phyloP scores from a whole-genome alignment of 2,797 vertebrate genomes.

The Arrhamphus sclerolepis region DNA sequence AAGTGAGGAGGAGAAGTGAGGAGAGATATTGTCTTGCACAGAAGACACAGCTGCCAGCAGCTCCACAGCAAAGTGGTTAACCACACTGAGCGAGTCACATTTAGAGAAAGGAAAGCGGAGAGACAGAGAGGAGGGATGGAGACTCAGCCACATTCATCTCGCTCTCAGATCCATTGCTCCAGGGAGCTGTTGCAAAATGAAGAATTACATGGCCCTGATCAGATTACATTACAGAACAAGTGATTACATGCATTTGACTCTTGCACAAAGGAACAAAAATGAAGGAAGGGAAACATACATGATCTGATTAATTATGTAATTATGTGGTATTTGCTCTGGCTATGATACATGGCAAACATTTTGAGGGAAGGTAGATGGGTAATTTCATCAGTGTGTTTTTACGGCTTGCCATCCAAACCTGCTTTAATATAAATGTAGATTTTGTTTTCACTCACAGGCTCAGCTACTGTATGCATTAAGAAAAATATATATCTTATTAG shows the following conservation, averaged over 20 bases:
- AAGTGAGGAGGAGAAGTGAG: constrained; percentile 57
- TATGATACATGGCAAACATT: constrained; percentile 68
- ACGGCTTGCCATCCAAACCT: constrained; percentile 43
- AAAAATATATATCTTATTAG: too few species aligned
- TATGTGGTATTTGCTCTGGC: constrained; percentile 72
- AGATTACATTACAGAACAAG: constrained; percentile 78
- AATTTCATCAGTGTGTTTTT: constrained; percentile 71
- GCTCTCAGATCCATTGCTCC: constrained; percentile 71
- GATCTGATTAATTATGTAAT: constrained; percentile 81
- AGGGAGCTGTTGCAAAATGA: constrained; percentile 80
- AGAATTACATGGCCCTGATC: constrained; percentile 79
- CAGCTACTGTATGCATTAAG: too few species aligned
- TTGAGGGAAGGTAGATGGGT: constrained; percentile 56
- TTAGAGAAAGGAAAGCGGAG: constrained; percentile 53
- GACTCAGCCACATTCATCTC: constrained; percentile 67
- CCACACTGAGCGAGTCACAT: constrained; percentile 60
- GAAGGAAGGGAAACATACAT: constrained; percentile 71
- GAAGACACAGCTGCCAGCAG: constrained; percentile 59
- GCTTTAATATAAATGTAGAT: constrained; percentile 46
- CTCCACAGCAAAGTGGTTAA: constrained; percentile 58
- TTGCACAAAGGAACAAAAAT: constrained; percentile 64
- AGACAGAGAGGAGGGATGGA: constrained; percentile 42
- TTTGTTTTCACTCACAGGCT: constrained; percentile 30
- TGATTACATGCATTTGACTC: constrained; percentile 79
- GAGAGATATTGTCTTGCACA: constrained; percentile 61